These are phyloP conservation scores for Spea bombifrons DNA, from an alignment of 2,113 vertebrate genomes.

Conservation along the genomic window DNA sequence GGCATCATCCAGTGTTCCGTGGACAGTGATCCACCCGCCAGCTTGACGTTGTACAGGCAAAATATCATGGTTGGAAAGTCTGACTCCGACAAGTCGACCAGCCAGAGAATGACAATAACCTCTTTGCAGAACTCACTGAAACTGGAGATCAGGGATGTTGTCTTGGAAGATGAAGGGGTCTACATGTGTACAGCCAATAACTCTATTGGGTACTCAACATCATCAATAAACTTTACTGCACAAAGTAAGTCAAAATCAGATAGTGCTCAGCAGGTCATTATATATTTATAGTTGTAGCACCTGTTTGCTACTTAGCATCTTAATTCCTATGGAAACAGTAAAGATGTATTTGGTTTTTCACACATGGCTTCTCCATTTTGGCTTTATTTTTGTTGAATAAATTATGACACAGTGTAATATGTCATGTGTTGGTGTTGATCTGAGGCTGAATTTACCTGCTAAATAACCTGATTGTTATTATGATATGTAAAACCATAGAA, in stretches of 20 bases:
- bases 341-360: no score
- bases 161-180: constrained; percentile 32
- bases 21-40: constrained; percentile 59
- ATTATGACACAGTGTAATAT: no score
- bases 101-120: rapidly evolving
- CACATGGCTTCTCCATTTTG: no score
- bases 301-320: no score
- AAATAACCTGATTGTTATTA: no score
- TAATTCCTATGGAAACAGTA: no score
- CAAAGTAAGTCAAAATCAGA: constrained; percentile 28
- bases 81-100: background rate
- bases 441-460: no score
- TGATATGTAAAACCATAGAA: no score
- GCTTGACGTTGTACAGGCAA: constrained; percentile 52
- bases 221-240: constrained; percentile 24
- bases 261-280: no score
- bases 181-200: constrained; percentile 18
- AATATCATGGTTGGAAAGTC: constrained; percentile 53
- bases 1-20: constrained; percentile 61
- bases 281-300: no score
- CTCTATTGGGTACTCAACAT: constrained; percentile 7
- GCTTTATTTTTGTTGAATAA: no score
- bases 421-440: no score
- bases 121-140: constrained; percentile 20
- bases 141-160: constrained; percentile 23